These are phyloP conservation scores for Leptonema lineaticorne DNA, from an alignment of 1,140 invertebrate species.

Conservation along the genomic window DNA sequence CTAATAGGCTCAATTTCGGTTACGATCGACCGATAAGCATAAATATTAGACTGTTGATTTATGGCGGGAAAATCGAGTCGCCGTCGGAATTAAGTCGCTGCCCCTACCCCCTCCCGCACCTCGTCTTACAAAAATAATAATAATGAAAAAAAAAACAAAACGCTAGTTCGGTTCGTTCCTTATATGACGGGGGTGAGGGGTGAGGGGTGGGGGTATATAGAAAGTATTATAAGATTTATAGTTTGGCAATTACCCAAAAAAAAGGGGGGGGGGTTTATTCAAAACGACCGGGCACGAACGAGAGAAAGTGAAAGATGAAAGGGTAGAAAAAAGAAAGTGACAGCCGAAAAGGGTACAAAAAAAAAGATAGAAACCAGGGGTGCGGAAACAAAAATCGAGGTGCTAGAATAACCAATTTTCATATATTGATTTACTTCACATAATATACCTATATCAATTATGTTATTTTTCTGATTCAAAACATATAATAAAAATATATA, in stretches of 20 bases:
- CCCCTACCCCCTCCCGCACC: not conserved
- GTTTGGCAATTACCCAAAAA: constrained; percentile 12
- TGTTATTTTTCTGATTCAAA: too few relatives aligned
- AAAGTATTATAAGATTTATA: not conserved
- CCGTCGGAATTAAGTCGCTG: constrained; percentile 10
- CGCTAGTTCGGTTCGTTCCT: too few relatives aligned
- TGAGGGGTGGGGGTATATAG: not conserved
- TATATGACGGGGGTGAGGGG: not conserved
- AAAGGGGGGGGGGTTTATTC: not conserved
- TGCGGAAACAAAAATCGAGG: too few relatives aligned
- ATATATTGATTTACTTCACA: too few relatives aligned
- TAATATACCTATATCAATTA: too few relatives aligned
- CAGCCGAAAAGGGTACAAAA: too few relatives aligned
- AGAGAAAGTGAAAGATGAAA: too few relatives aligned
- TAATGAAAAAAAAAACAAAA: not conserved
- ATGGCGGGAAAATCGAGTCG: constrained; percentile 15
- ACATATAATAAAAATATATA: too few relatives aligned
- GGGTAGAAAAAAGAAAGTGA: too few relatives aligned
- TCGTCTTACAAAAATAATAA: not conserved
- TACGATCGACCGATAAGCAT: not conserved
- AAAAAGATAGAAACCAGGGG: too few relatives aligned
- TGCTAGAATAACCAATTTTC: too few relatives aligned
- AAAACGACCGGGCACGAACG: not conserved
- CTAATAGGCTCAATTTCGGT: not conserved
- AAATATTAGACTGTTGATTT: not conserved